These are phyloP conservation scores for Bruchidius siliquastri DNA, from an alignment of 2,888 invertebrate genomes.

Conservation along the genomic window DNA sequence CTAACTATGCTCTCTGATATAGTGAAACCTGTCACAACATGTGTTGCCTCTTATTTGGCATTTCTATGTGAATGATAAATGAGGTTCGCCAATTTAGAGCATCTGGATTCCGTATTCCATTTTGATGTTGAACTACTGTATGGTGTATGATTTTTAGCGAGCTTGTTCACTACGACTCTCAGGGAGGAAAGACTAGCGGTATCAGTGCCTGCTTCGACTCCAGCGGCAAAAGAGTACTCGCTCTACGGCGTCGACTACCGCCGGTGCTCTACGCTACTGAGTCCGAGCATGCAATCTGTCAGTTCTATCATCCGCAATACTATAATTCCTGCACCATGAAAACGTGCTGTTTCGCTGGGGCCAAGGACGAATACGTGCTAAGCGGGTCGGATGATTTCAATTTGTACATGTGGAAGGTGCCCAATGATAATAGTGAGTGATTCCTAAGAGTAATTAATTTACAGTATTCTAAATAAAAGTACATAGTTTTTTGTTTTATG, in stretches of 20 bases:
- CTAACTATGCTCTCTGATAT: too few species aligned
- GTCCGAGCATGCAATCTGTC: slow-evolving; percentile 67
- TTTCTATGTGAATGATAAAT: too few species aligned
- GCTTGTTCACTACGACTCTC: slow-evolving; percentile 58
- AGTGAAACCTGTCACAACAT: too few species aligned
- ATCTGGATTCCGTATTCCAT: too few species aligned
- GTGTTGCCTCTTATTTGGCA: too few species aligned
- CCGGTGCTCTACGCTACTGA: slow-evolving; percentile 76
- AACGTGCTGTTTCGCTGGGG: slow-evolving; percentile 90
- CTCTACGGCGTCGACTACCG: slow-evolving; percentile 77
- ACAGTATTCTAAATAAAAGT: too few species aligned
- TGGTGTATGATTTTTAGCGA: slow-evolving; percentile 49
- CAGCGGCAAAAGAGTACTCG: slow-evolving; percentile 71
- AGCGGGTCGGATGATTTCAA: slow-evolving; percentile 96
- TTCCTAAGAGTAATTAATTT: neutral
- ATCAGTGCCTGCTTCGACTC: slow-evolving; percentile 91
- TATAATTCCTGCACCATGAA: slow-evolving; percentile 98
- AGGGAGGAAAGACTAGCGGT: slow-evolving; percentile 61
- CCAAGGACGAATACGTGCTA: slow-evolving; percentile 80
- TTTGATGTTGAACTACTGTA: too few species aligned
- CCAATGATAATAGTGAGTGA: slow-evolving; percentile 52
- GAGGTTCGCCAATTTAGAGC: too few species aligned
- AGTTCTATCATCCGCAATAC: slow-evolving; percentile 88
- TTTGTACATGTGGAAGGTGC: slow-evolving; percentile 89
- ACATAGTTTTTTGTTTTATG: too few species aligned